These are phyloP conservation scores for Sceloporus tristichus DNA, from an alignment of 2,113 vertebrate species.

Conservation along the genomic window DNA sequence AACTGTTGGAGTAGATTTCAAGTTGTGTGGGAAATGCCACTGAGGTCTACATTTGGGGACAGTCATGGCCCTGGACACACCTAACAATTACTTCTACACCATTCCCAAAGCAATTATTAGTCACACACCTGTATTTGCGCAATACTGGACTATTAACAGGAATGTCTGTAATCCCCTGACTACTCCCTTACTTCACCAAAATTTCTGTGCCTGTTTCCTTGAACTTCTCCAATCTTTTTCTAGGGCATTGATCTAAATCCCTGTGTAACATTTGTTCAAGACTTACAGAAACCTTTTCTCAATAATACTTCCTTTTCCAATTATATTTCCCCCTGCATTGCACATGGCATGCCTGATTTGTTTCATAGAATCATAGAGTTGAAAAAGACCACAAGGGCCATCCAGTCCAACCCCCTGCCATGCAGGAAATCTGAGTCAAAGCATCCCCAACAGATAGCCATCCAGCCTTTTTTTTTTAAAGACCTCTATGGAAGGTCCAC, in stretches of 20 bases:
- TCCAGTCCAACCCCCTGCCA: too few relatives aligned
- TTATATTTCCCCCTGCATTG: background rate
- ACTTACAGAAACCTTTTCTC: background rate
- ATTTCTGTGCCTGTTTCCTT: background rate
- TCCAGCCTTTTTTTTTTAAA: too few relatives aligned
- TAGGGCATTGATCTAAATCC: background rate
- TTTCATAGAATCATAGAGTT: background rate
- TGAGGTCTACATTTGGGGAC: too few relatives aligned
- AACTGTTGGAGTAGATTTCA: too few relatives aligned
- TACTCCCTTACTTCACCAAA: background rate
- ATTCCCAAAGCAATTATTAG: background rate
- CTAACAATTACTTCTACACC: too few relatives aligned
- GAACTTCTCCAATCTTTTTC: background rate
- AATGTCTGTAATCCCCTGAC: accelerated
- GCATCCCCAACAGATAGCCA: too few relatives aligned
- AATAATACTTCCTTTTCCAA: background rate
- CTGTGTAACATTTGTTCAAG: background rate
- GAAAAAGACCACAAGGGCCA: too few relatives aligned
- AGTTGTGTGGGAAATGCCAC: too few relatives aligned
- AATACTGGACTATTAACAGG: constrained; percentile 23
- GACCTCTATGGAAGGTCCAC: too few relatives aligned
- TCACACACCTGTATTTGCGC: accelerated
- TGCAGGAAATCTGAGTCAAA: too few relatives aligned
- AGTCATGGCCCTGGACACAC: too few relatives aligned
- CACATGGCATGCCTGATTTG: too few relatives aligned